These are phyloP conservation scores for Tetrapedia diversipes DNA, from an alignment of 2,888 invertebrate genomes.

Conservation along the genomic window DNA sequence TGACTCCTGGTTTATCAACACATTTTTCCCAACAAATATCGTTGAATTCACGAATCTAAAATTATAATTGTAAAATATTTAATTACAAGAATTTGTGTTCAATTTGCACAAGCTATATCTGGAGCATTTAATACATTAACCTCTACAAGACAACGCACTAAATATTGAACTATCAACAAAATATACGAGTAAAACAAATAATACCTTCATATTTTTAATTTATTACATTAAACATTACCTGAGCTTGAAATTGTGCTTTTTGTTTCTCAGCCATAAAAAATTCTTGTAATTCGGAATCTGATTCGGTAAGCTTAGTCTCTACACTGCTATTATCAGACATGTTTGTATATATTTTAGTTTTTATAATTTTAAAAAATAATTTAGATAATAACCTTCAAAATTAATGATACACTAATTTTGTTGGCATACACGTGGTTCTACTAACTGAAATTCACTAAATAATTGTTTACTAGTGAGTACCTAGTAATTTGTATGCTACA, in stretches of 20 bases:
- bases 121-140: conserved; percentile 8
- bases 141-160: neutral
- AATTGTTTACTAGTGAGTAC: conserved; percentile 2
- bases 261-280: conserved; percentile 93
- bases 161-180: neutral
- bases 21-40: conserved; percentile 99
- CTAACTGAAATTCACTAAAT: conserved; percentile 16
- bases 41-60: conserved; percentile 95
- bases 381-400: neutral
- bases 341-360: conserved; percentile 73
- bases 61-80: conserved; percentile 32
- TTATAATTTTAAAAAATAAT: conserved; percentile 18
- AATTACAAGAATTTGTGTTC: neutral
- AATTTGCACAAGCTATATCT: neutral
- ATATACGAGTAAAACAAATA: neutral
- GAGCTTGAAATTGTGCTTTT: conserved; percentile 94
- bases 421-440: conserved; percentile 37
- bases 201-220: neutral
- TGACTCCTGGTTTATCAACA: conserved; percentile 94
- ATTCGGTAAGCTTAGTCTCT: conserved; percentile 79
- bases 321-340: conserved; percentile 69
- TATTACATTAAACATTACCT: conserved; percentile 85
- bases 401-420: conserved; percentile 1
- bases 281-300: conserved; percentile 91
- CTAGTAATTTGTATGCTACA: conserved; percentile 1